phyloP scores from a whole-genome alignment of 2,888 invertebrate genomes.

The Hirudinaria manillensis region DNA sequence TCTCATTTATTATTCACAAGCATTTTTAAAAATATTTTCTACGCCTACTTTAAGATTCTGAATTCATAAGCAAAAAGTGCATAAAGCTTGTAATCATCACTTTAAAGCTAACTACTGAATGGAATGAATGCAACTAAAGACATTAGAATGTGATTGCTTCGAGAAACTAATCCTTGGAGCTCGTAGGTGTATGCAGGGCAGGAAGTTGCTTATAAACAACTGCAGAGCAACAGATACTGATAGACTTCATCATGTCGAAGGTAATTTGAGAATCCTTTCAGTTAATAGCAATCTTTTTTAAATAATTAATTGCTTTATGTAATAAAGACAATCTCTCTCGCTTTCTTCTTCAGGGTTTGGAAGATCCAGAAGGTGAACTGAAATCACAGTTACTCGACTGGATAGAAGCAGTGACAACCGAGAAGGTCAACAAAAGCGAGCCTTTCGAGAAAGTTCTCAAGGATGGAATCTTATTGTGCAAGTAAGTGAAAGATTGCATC shows the following conservation, averaged over 20 bases:
- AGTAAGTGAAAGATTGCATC: conserved; percentile 53
- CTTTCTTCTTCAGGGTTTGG: background rate
- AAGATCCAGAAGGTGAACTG: conserved; percentile 35
- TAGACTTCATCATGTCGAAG: conserved; percentile 13
- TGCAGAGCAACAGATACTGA: background rate
- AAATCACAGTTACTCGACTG: conserved; percentile 74
- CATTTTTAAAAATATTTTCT: background rate
- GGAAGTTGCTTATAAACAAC: conserved; percentile 2
- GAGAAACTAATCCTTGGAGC: too few relatives aligned
- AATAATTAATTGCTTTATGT: background rate
- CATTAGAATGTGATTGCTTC: too few relatives aligned
- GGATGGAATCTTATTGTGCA: conserved; percentile 84
- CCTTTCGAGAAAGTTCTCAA: conserved; percentile 83
- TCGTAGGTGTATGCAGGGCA: background rate
- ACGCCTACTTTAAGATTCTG: too few relatives aligned
- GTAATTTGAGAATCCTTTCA: background rate
- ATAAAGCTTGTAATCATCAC: too few relatives aligned
- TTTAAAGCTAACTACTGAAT: too few relatives aligned
- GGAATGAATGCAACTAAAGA: too few relatives aligned
- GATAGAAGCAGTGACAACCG: conserved; percentile 80
- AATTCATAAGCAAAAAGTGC: too few relatives aligned
- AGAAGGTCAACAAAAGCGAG: conserved; percentile 71
- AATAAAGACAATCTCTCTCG: too few relatives aligned
- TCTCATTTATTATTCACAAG: conserved; percentile 2
- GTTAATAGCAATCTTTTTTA: background rate